phyloP scores from a whole-genome alignment of 2,797 vertebrate species.

The Aplochiton taeniatus region DNA sequence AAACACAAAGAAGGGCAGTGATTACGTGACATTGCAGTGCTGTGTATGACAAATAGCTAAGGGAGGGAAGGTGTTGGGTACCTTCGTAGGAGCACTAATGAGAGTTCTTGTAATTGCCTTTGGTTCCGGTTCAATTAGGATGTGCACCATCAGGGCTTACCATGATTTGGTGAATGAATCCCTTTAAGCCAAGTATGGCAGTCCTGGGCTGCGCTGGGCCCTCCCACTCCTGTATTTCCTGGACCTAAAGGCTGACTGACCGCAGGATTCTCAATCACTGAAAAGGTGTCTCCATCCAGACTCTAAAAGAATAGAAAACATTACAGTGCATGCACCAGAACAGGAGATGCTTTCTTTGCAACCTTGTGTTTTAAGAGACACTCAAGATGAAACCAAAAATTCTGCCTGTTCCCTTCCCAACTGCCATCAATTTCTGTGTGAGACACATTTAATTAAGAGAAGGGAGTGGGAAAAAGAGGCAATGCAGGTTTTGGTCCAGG shows the following conservation, averaged over 20 bases:
- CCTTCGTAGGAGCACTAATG: slow-evolving; percentile 3
- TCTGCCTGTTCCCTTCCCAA: slow-evolving; percentile 16
- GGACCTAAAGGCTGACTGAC: slow-evolving; percentile 52
- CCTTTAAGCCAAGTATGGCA: slow-evolving; percentile 60
- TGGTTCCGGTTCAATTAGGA: slow-evolving; percentile 14
- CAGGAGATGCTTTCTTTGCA: background rate
- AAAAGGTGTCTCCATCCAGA: slow-evolving; percentile 67
- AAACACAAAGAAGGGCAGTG: no score
- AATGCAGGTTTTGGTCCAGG: slow-evolving; percentile 19
- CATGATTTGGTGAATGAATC: slow-evolving; percentile 54
- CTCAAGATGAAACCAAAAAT: slow-evolving; percentile 11
- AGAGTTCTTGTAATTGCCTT: slow-evolving; percentile 8
- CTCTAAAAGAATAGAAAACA: slow-evolving; percentile 59
- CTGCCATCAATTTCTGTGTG: slow-evolving; percentile 24
- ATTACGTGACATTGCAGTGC: no score
- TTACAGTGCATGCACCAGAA: background rate
- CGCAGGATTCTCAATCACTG: slow-evolving; percentile 72
- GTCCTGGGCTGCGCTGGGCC: slow-evolving; percentile 48
- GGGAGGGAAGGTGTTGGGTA: background rate
- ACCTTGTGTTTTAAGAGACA: background rate
- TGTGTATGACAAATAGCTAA: no score
- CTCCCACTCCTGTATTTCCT: slow-evolving; percentile 50
- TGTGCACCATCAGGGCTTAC: slow-evolving; percentile 46
- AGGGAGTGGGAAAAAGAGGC: slow-evolving; percentile 17
- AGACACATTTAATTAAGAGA: slow-evolving; percentile 41